phyloP scores from a whole-genome alignment of 2,797 vertebrate genomes.

The Psittacula echo region DNA sequence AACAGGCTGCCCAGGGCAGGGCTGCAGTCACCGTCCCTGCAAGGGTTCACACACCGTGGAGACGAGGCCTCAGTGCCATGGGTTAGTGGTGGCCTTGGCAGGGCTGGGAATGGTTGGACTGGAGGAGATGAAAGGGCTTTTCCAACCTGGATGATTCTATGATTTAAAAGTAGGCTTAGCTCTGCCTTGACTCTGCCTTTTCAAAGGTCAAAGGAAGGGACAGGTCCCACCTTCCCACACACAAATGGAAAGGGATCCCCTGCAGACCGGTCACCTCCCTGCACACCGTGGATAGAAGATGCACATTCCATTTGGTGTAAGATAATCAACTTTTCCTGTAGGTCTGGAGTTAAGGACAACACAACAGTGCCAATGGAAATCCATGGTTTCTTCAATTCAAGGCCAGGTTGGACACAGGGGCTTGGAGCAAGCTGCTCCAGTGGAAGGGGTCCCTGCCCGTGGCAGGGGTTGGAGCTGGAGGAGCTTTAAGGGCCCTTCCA shows the following conservation, averaged over 20 bases:
- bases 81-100: too few species aligned
- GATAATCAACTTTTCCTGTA: not conserved
- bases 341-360: not conserved
- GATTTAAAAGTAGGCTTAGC: too few species aligned
- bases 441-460: too few species aligned
- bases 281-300: accelerated
- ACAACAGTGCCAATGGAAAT: not conserved
- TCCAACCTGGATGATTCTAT: not conserved
- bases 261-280: not conserved
- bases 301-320: not conserved
- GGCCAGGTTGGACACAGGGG: too few species aligned
- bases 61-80: too few species aligned
- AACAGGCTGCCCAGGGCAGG: too few species aligned
- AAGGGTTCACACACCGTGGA: too few species aligned
- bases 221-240: not conserved
- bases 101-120: too few species aligned
- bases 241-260: not conserved
- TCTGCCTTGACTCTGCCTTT: not conserved
- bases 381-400: not conserved
- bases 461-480: too few species aligned
- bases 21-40: too few species aligned
- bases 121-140: not conserved
- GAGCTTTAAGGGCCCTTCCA: too few species aligned
- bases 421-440: not conserved
- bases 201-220: not conserved